These are phyloP conservation scores for Drosophila rubida DNA, from an alignment of 2,888 invertebrate species.

Conservation along the genomic window DNA sequence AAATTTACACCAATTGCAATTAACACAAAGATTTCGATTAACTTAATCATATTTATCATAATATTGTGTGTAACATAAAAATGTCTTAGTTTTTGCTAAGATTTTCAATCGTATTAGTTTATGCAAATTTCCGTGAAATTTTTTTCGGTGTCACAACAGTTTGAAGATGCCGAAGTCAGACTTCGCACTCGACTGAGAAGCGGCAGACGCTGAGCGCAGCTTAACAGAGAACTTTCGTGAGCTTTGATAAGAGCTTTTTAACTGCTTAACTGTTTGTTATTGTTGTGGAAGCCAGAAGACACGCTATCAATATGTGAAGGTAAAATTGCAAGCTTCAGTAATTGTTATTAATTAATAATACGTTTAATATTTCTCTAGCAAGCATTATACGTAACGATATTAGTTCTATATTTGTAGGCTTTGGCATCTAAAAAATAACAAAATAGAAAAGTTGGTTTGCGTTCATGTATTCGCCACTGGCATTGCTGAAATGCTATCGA, in stretches of 20 bases:
- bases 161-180: conserved; percentile 42
- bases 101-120: conserved; percentile 1
- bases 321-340: neutral
- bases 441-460: neutral
- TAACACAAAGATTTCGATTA: conserved; percentile 30
- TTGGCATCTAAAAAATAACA: conserved; percentile 46
- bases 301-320: neutral
- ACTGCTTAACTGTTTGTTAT: neutral
- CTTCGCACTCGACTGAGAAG: conserved; percentile 53
- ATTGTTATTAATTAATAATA: neutral
- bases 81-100: conserved; percentile 38
- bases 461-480: conserved; percentile 1
- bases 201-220: conserved; percentile 18
- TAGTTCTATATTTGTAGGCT: conserved; percentile 43
- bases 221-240: conserved; percentile 40
- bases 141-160: conserved; percentile 12
- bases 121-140: conserved; percentile 19
- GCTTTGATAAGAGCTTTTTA: conserved; percentile 61
- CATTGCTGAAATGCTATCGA: conserved; percentile 39
- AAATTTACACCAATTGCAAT: conserved; percentile 35
- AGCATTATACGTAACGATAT: conserved; percentile 36
- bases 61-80: conserved; percentile 19
- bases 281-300: conserved; percentile 1
- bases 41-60: conserved; percentile 39
- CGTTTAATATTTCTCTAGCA: conserved; percentile 14